These are phyloP conservation scores for Lacanobia wlatinum DNA, from an alignment of 2,888 invertebrate genomes.

Conservation along the genomic window DNA sequence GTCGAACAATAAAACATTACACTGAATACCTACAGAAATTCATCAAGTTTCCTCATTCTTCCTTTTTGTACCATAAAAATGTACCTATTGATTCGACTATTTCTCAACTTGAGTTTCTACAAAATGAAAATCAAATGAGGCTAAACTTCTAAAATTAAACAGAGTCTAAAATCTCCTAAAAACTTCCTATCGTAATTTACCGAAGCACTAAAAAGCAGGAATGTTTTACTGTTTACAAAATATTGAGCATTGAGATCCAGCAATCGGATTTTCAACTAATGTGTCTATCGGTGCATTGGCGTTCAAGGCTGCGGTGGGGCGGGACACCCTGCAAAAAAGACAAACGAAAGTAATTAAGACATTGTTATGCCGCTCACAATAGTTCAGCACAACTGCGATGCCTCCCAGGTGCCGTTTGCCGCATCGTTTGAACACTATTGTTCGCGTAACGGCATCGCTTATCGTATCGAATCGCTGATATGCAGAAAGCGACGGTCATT, in stretches of 20 bases:
- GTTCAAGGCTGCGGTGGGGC: constrained; percentile 82
- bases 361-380: constrained; percentile 63
- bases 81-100: neutral
- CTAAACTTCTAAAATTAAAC: neutral
- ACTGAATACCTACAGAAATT: constrained; percentile 5
- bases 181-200: constrained; percentile 34
- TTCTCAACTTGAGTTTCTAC: neutral
- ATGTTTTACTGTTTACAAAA: constrained; percentile 56
- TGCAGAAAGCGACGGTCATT: constrained; percentile 69
- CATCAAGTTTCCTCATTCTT: constrained; percentile 8
- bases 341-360: constrained; percentile 60
- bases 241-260: constrained; percentile 76
- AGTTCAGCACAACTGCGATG: constrained; percentile 2
- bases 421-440: constrained; percentile 73
- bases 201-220: constrained; percentile 49
- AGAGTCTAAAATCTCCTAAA: constrained; percentile 7
- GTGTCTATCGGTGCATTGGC: constrained; percentile 41
- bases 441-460: constrained; percentile 75
- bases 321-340: constrained; percentile 89
- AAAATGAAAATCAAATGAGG: neutral
- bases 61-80: constrained; percentile 31
- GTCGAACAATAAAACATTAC: constrained; percentile 32
- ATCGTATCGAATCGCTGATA: constrained; percentile 76
- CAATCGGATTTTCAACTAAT: constrained; percentile 69
- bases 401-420: constrained; percentile 65